Evolutionary conservation across 2,888 invertebrate genomes (phyloP).

Genomic region (Anarsia innoxiella): DNA sequence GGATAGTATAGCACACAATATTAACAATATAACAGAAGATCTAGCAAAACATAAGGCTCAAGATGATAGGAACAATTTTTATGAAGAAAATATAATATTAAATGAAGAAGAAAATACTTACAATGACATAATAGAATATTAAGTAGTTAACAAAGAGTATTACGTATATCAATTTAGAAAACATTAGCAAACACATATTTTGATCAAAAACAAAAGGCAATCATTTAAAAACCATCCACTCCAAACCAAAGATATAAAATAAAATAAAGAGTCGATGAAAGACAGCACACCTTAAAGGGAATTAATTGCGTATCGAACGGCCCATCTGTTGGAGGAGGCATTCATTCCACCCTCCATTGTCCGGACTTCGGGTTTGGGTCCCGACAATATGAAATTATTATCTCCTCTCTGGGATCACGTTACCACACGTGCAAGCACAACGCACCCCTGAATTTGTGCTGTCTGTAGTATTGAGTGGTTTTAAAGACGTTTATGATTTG

Average conservation of each 20-base stretch:
- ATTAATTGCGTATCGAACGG: constrained; percentile 14
- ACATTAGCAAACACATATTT: not conserved
- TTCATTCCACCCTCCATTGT: constrained; percentile 30
- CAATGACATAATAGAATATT: no score
- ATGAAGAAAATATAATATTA: no score
- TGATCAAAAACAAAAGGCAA: not conserved
- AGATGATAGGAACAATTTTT: no score
- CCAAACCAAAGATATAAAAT: not conserved
- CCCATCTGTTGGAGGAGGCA: constrained; percentile 17
- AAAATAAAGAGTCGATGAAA: constrained; percentile 3
- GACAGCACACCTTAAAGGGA: no score
- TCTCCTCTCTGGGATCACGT: constrained; percentile 42
- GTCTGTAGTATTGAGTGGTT: no score
- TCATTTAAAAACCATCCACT: constrained; percentile 1
- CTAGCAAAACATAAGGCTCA: constrained; percentile 1
- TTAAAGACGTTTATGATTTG: no score
- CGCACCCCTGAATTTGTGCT: no score
- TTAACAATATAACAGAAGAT: no score
- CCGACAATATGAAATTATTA: constrained; percentile 45
- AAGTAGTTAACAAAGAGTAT: no score
- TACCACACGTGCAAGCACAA: constrained; percentile 47
- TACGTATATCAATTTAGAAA: no score
- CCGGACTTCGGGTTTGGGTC: constrained; percentile 24
- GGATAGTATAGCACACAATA: no score
- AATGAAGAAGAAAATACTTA: no score